Evolutionary conservation across 2,888 invertebrate genomes (phyloP), one percentile per base, ranked within the genome.

Genomic region (Congeria kusceri): DNA sequence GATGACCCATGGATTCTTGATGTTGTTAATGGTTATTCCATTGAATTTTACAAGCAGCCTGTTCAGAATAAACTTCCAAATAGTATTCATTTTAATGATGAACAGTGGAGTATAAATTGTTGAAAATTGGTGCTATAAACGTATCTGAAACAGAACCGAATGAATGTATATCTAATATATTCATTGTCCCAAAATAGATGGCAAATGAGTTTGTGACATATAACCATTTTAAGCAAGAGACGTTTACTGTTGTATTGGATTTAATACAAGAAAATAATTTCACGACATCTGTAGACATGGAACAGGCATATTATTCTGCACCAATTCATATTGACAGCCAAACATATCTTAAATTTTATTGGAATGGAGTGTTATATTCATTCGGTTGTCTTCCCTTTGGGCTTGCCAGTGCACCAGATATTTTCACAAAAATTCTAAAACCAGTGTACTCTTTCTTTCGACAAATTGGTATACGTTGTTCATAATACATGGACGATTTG

Each of bases 311-410:
- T 32, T 39, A 44, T 57, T 39, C 18, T 44, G 15, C 23, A 3
- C 67, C 46, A 23, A 58, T 67, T n/a, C 67, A 67, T 39, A 15
- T 23, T 1, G 39, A 57, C 13, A 44, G 39, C 20, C 57, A 46
- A 7, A 67, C 44, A 29, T 68, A 46, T 47, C 27, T 68, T 18
- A 59, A 68, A 58, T 68, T 68, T 61, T 11, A 2, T 20, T 68
- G 68, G 68, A 61, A 49, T 1, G 11, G 15, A 39, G 39, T 39
- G 39, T 39, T 39, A 15, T 39, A 39, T 15, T 39, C 11, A 1
- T 39, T 39, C 39, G 15, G 5, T 7, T 39, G 39, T 11, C 39
- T 39, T 39, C 39, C 20, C 7, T 46, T 28, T 13, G 63, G 63
- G 11, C 25, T 46, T 15, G 25, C 46, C 7, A 25, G 25, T 25